Conservation (phyloP, 2,888 invertebrate species). For the Aelia acuminata region DNA sequence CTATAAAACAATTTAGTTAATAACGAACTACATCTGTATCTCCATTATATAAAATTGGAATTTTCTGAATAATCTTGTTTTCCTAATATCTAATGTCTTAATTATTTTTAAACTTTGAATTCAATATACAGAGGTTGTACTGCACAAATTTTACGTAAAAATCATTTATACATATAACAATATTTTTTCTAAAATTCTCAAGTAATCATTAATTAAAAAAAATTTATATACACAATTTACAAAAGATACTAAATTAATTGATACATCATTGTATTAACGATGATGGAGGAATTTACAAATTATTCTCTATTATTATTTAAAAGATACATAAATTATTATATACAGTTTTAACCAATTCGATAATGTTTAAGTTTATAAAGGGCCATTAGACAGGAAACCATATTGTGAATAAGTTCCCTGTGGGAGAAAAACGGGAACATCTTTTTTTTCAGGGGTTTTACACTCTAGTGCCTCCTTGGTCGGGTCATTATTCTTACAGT, state of each 20-base stretch:
- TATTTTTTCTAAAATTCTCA: conserved; percentile 35
- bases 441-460: conserved; percentile 67
- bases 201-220: conserved; percentile 16
- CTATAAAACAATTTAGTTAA: too few species aligned
- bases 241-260: conserved; percentile 35
- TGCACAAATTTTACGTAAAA: conserved; percentile 1
- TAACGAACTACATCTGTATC: too few species aligned
- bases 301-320: conserved; percentile 28
- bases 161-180: conserved; percentile 47
- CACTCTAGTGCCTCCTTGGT: conserved; percentile 39
- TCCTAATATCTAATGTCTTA: too few species aligned
- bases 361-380: conserved; percentile 39
- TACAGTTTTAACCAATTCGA: conserved; percentile 12
- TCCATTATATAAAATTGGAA: too few species aligned
- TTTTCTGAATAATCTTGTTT: too few species aligned
- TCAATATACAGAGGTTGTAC: neutral
- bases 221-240: conserved; percentile 56
- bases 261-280: conserved; percentile 6
- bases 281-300: conserved; percentile 55
- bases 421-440: conserved; percentile 69
- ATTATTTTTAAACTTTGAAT: neutral
- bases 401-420: conserved; percentile 76
- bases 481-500: conserved; percentile 76
- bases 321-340: conserved; percentile 49
- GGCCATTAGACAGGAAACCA: conserved; percentile 72